Percentiles rank a stretch among this genome's conserved stretches.
These are phyloP conservation scores for Lepidocyrtoides sp. DNA, from an alignment of 2,888 invertebrate species.

Conservation along the genomic window DNA sequence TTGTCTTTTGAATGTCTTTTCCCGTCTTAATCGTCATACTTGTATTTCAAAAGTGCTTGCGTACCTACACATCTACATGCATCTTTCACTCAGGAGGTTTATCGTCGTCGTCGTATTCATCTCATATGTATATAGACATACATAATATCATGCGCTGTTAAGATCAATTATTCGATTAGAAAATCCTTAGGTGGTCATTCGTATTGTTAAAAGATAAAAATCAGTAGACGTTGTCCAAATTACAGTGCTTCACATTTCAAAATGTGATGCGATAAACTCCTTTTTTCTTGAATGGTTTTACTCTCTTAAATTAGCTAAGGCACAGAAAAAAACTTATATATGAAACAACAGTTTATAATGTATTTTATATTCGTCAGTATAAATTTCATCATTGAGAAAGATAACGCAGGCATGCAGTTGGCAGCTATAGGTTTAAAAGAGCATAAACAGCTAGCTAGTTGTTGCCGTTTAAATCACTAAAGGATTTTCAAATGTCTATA, in stretches of 20 bases:
- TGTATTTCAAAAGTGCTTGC: background rate
- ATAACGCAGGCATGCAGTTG: background rate
- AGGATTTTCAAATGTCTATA: background rate
- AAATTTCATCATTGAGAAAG: too few species aligned
- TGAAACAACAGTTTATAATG: background rate
- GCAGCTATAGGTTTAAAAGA: background rate
- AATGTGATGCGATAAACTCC: constrained; percentile 5
- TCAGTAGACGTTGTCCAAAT: constrained; percentile 47
- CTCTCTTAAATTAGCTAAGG: background rate
- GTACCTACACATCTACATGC: background rate
- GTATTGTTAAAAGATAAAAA: constrained; percentile 67
- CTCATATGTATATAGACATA: background rate
- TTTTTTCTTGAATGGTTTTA: background rate
- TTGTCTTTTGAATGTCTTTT: background rate
- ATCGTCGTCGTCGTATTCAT: background rate
- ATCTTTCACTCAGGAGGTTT: background rate
- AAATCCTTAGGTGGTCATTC: constrained; percentile 65
- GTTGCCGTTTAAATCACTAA: background rate
- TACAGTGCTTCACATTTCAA: constrained; percentile 14
- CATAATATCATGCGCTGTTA: constrained; percentile 6
- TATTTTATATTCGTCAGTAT: background rate
- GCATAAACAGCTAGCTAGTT: background rate
- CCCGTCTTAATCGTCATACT: background rate
- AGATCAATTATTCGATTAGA: constrained; percentile 71
- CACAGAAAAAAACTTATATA: too few species aligned